Base-by-base conservation (phyloP, 2,797 vertebrate species). In the Mycteria americana region DNA sequence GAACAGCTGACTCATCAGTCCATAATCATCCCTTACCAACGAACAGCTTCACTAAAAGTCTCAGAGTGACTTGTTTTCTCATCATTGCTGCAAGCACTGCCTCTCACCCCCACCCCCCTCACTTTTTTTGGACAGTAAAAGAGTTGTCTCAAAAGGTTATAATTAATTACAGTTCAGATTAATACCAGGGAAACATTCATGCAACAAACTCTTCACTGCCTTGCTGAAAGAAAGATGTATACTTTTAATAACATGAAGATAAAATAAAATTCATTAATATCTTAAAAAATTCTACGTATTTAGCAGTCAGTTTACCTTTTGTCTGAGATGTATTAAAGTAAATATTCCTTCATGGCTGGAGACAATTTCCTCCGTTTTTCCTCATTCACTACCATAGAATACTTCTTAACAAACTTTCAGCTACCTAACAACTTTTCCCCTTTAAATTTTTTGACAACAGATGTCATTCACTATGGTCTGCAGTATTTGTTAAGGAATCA, bases 1-100 rank as follows among this genome's bases (percentile, higher is more conserved):
- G 93, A 95, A 96, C 54, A 97, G 97, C 97, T 97, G 96, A 98
- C 86, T 98, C 97, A 98, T 94, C 97, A 94, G 76, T 81, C 68
- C 68, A 60, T 92, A 95, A 92, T 93, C 80, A 88, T 45, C 22
- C 70, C 64, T 96, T 84, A 82, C 63, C 51, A 68, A 79, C 10
- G 64, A 46, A 45, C 17, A 45, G 68, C 72, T 89, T 92, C 43
- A 33, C 95, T 89, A 73, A 96, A 97, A 93, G 80, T 93, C 92
- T 92, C 69, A 35, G 85, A 65, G 19, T 85, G 70, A 85, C 89
- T 96, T 93, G 62, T 95, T 97, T 95, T 96, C 92, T 92, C 62
- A 95, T 95, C 62, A 76, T 92, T 88, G 45, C 80, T 93, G 67
- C 57, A 75, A 90, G 80, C 77, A 74, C 69, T 69, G 85, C 35